A percentile compares a stretch with the other conserved stretches of the same genome.
Evolutionary conservation across 1,140 invertebrate species (phyloP).

Genomic region (Drosophila ambigua): DNA sequence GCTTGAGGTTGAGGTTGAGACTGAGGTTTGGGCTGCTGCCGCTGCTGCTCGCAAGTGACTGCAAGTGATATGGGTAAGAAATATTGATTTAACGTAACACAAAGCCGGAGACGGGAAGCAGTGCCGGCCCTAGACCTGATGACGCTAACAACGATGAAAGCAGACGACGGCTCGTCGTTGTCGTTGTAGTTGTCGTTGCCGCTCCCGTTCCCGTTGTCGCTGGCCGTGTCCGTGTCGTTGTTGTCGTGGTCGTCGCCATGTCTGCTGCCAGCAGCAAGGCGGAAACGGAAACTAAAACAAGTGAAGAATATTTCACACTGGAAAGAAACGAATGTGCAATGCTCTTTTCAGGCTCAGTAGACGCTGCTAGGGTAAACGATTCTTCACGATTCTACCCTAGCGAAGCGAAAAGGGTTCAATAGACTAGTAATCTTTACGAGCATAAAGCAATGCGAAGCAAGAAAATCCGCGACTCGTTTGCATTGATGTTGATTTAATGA

Average conservation of each 20-base stretch:
- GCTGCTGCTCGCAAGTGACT: conserved; percentile 32
- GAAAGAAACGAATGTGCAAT: not conserved
- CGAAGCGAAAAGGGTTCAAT: too few species aligned
- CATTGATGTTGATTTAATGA: not conserved
- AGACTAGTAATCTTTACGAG: too few species aligned
- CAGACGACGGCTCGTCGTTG: conserved; percentile 59
- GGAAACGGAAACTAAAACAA: conserved; percentile 71
- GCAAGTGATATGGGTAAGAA: conserved; percentile 64
- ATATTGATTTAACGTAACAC: conserved; percentile 69
- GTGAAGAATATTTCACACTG: conserved; percentile 3
- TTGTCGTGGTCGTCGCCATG: conserved; percentile 38
- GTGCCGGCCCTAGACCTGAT: conserved; percentile 51
- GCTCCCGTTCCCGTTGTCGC: conserved; percentile 6
- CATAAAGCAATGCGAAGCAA: too few species aligned
- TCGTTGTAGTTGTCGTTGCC: conserved; percentile 5
- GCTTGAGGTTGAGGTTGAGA: conserved; percentile 1
- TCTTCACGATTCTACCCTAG: too few species aligned
- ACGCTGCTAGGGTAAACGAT: too few species aligned
- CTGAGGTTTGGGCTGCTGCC: not conserved
- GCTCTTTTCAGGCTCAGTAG: not conserved
- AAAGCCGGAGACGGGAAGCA: conserved; percentile 19
- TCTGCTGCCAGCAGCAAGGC: conserved; percentile 55
- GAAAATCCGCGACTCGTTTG: too few species aligned
- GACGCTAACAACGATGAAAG: conserved; percentile 47
- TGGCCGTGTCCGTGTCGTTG: conserved; percentile 39